Evolutionary conservation across 2,888 invertebrate genomes (phyloP), one percentile per base, ranked within the genome.

Genomic region (Orthosia gracilis): DNA sequence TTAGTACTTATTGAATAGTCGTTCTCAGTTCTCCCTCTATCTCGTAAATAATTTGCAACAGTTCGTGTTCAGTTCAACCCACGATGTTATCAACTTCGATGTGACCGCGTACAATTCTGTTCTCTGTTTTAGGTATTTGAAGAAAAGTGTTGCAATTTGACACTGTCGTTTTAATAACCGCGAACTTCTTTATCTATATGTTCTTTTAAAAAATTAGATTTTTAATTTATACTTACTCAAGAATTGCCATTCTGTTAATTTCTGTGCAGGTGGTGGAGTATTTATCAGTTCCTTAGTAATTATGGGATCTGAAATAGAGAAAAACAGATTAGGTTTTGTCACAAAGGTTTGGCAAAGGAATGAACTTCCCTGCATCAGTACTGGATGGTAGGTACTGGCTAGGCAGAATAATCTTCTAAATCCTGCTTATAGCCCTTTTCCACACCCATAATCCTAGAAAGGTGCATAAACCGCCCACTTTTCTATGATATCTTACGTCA

Each of bases 231-330:
- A 85, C 88, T 83, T 84, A 89, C 89, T 85, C 66, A 94, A 86
- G 40, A 92, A 92, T 54, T 89, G 89, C 94, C 94, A 94, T 73
- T 92, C 87, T n/a, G 93, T 89, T 55, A 82, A 76, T 59, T 89
- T 76, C 9, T 69, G 26, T 55, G 80, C 73, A 3, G 58, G 63
- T 13, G 82, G 69, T 4, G 82, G 68, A 1, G 83, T 85, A 0
- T 86, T 70, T 5, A 94, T 71, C 0, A 94, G 76, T 17, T 90
- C 87, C 58, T 89, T 88, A 1, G 88, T 82, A 7, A 78, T 78
- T 45, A 83, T 82, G 15, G 79, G 59, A 76, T 93, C 94, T 93
- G 87, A 54, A 89, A 91, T 40, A 26, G 58, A 69, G 11, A 21
- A 4, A 11, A 11, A 26, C 2, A 7, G 11, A 15, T 15, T 31